These are phyloP conservation scores for Cheracebus regulus DNA, from an alignment of 2,797 vertebrate genomes.

Conservation along the genomic window DNA sequence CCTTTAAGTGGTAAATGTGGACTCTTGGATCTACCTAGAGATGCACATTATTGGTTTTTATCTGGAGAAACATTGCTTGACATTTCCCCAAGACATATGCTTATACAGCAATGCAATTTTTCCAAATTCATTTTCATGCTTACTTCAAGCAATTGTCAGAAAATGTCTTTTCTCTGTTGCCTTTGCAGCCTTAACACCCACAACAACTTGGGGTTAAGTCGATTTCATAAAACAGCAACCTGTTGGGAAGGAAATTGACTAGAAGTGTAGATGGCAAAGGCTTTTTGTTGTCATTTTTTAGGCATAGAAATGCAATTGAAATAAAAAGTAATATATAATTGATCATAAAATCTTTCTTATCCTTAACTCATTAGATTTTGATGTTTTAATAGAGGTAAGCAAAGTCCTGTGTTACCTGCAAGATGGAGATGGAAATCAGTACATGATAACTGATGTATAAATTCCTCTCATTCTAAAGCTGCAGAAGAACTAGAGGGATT, in stretches of 20 bases:
- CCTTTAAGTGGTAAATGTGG: background rate
- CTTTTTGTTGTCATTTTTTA: background rate
- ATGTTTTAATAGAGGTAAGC: background rate
- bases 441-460: background rate
- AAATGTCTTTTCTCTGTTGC: conserved; percentile 23
- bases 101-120: background rate
- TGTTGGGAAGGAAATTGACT: conserved; percentile 10
- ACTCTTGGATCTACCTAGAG: background rate
- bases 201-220: conserved; percentile 54
- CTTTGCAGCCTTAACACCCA: background rate
- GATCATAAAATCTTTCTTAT: background rate
- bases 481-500: background rate
- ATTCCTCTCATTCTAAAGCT: background rate
- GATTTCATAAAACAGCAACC: conserved; percentile 31
- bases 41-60: background rate
- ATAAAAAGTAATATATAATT: background rate
- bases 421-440: background rate
- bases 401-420: background rate
- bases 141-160: conserved; percentile 39
- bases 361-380: background rate
- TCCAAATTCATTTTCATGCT: conserved; percentile 38
- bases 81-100: background rate
- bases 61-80: conserved; percentile 5
- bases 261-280: background rate
- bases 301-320: background rate